A percentile compares a stretch with the other conserved stretches of the same genome.
Evolutionary conservation across 2,888 invertebrate species (phyloP).

Genomic region (Petrophora chlorosata): DNA sequence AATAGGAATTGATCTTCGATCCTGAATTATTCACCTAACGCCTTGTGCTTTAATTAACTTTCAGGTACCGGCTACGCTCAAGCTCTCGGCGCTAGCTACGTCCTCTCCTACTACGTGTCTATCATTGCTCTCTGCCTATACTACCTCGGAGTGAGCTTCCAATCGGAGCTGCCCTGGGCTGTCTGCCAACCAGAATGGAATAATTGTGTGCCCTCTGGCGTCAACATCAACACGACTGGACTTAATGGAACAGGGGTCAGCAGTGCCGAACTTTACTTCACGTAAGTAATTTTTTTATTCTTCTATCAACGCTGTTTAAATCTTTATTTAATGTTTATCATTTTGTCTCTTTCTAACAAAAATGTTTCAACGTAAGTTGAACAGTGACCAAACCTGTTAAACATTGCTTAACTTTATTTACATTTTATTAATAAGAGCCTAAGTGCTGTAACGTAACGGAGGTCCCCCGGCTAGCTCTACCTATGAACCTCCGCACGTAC

Average conservation of each 20-base stretch:
- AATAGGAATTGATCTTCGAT: too few relatives aligned
- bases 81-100: conserved; percentile 84
- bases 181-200: conserved; percentile 85
- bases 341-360: too few relatives aligned
- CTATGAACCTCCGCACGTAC: too few relatives aligned
- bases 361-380: too few relatives aligned
- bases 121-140: conserved; percentile 89
- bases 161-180: conserved; percentile 88
- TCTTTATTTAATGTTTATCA: too few relatives aligned
- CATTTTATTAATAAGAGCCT: too few relatives aligned
- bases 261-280: conserved; percentile 85
- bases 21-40: too few relatives aligned
- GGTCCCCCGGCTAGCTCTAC: too few relatives aligned
- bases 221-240: conserved; percentile 43
- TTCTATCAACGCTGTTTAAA: too few relatives aligned
- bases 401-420: too few relatives aligned
- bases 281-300: conserved; percentile 72
- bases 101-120: conserved; percentile 90
- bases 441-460: too few relatives aligned
- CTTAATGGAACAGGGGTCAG: conserved; percentile 55
- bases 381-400: too few relatives aligned
- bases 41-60: conserved; percentile 6
- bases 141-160: conserved; percentile 89
- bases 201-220: conserved; percentile 70
- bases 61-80: conserved; percentile 89